Base-by-base conservation (phyloP, 2,797 vertebrate species). In the Molossus alvarezi region DNA sequence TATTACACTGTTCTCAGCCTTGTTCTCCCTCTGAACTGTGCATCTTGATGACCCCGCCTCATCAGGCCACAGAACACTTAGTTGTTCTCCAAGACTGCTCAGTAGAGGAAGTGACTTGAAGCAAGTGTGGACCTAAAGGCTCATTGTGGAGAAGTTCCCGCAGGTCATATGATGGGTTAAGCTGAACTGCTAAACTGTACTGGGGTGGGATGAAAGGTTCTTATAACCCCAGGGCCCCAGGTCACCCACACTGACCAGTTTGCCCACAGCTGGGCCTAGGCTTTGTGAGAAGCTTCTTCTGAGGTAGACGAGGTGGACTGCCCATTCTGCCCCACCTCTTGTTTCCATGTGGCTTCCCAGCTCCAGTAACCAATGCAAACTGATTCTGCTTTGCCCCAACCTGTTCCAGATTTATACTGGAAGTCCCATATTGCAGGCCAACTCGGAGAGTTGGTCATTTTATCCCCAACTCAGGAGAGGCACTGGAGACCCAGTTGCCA, bases 111-210 rank as follows among this genome's bases (percentile, higher is more conserved):
- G 41, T 15, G 72, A 90, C 58, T 21, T n/a, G 64, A 55, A 87
- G 20, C 53, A 48, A 27, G 53, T 20, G 21, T 10, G 29, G 48
- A 27, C 37, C 21, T 20, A 14, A n/a, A 27, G 93, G 37, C 67
- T 57, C 41, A 5, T 9, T 23, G 5, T 18, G 89, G 69, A 65
- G 60, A 75, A 33, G 45, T 58, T 27, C 69, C 76, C 76, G 51
- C 62, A 29, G 37, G 18, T 48, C 4, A 25, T 33, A 6, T 15
- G 15, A 9, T 1, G 58, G 48, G n/a, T 15, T 67, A 13, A 0
- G 51, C 64, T 17, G 5, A 60, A 20, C 4, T 1, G 11, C 65
- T 13, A 20, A 69, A 10, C 13, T 41, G 57, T 45, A 45, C 80
- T 10, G 9, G 77, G 73, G 11, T 69, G 21, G 33, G n/a, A 64